Percentiles rank a stretch among this genome's conserved stretches.
These are phyloP conservation scores for Sebastes trivittatus DNA, from an alignment of 2,797 vertebrate species.

Conservation along the genomic window DNA sequence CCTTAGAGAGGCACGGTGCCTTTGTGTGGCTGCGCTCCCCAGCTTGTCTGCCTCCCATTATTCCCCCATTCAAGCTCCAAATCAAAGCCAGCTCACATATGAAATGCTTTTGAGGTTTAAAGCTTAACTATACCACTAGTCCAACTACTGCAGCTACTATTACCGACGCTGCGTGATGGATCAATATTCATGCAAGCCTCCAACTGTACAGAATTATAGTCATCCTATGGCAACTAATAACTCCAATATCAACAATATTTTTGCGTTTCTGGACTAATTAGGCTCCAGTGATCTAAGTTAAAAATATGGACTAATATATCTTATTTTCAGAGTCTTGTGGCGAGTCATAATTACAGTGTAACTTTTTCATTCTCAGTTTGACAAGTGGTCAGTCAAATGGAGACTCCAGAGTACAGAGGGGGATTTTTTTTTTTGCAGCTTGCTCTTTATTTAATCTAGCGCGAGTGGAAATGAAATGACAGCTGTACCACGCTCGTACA, in stretches of 20 bases:
- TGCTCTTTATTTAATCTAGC: slow-evolving; percentile 71
- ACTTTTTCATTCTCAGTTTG: slow-evolving; percentile 63
- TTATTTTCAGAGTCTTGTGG: slow-evolving; percentile 54
- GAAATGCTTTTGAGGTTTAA: slow-evolving; percentile 80
- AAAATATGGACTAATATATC: slow-evolving; percentile 40
- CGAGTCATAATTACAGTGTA: slow-evolving; percentile 45
- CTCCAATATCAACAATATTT: slow-evolving; percentile 25
- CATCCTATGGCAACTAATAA: slow-evolving; percentile 28
- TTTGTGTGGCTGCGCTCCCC: slow-evolving; percentile 78
- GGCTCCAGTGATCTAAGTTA: slow-evolving; percentile 12
- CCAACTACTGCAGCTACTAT: slow-evolving; percentile 78
- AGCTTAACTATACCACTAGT: slow-evolving; percentile 69
- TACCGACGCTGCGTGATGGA: slow-evolving; percentile 67
- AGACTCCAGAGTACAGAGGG: slow-evolving; percentile 42
- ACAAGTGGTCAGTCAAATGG: slow-evolving; percentile 75
- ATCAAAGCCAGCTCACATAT: slow-evolving; percentile 82
- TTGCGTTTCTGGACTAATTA: slow-evolving; percentile 41
- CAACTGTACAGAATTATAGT: slow-evolving; percentile 12
- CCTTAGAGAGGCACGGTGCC: slow-evolving; percentile 65
- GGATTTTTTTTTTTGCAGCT: slow-evolving; percentile 16
- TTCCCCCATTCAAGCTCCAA: slow-evolving; percentile 72
- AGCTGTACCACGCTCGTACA: slow-evolving; percentile 50
- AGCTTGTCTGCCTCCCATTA: slow-evolving; percentile 81
- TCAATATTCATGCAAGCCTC: slow-evolving; percentile 57
- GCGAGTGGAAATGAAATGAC: slow-evolving; percentile 68